Percentiles rank a stretch among this genome's conserved stretches.
These are phyloP conservation scores for Macquaria ambigua DNA, from an alignment of 2,113 vertebrate species.

Conservation along the genomic window DNA sequence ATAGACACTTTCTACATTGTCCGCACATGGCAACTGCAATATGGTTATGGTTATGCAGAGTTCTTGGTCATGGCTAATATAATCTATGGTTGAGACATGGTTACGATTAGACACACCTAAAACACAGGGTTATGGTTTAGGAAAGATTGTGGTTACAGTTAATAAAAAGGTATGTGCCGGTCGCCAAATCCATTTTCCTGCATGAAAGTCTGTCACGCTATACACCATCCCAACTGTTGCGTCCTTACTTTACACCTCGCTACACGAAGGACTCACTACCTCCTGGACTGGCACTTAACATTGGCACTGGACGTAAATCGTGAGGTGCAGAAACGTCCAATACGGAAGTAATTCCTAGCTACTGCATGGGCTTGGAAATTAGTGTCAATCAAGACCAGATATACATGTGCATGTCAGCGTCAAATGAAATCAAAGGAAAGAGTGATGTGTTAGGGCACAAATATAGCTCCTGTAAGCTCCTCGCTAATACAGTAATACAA, in stretches of 20 bases:
- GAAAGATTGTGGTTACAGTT: background rate
- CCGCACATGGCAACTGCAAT: background rate
- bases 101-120: background rate
- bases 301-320: background rate
- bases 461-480: slow-evolving; percentile 50
- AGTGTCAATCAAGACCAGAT: background rate
- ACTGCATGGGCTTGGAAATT: background rate
- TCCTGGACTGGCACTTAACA: background rate
- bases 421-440: slow-evolving; percentile 48
- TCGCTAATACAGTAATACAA: slow-evolving; percentile 44
- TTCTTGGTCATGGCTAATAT: background rate
- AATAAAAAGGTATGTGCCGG: background rate
- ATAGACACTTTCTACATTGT: background rate
- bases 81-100: background rate
- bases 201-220: background rate
- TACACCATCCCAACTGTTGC: background rate
- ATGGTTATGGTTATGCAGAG: background rate
- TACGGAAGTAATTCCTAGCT: background rate
- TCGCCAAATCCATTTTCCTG: background rate
- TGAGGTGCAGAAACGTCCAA: background rate
- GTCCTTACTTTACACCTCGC: background rate
- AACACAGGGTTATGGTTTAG: background rate
- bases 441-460: slow-evolving; percentile 20
- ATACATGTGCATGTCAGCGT: slow-evolving; percentile 31
- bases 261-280: background rate